A percentile compares a stretch with the other conserved stretches of the same genome.
Conservation (phyloP, 2,797 vertebrate species). For the Clarias platycephalus region DNA sequence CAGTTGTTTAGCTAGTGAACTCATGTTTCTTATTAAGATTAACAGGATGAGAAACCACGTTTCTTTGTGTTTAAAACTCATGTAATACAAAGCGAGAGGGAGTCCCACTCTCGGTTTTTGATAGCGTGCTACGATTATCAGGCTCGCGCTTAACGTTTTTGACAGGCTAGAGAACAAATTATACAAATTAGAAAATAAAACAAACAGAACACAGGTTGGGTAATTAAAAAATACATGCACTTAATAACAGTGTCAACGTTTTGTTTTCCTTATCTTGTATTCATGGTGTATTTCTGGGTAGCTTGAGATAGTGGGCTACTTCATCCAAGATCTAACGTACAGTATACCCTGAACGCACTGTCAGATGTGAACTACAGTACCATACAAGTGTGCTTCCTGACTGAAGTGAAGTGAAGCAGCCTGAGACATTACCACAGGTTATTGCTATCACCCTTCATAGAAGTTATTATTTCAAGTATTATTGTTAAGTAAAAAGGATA, state of each 20-base stretch:
- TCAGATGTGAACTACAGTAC: not conserved
- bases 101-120: not conserved
- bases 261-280: not conserved
- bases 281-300: not conserved
- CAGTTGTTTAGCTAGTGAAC: not conserved
- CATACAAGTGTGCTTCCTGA: not conserved
- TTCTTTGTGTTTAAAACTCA: not conserved
- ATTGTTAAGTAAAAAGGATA: no score
- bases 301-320: not conserved
- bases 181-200: not conserved
- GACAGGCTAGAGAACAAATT: not conserved
- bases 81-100: not conserved
- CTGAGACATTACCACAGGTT: not conserved
- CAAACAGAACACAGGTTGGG: not conserved
- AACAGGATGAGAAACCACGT: not conserved
- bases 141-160: not conserved
- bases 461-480: not conserved
- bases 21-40: no score
- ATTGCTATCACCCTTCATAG: not conserved
- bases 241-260: not conserved
- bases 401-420: not conserved
- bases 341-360: not conserved
- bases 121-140: not conserved
- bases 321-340: not conserved
- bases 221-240: not conserved